Base-by-base conservation (phyloP, 1,140 invertebrate genomes). In the Sycophila sp. region DNA sequence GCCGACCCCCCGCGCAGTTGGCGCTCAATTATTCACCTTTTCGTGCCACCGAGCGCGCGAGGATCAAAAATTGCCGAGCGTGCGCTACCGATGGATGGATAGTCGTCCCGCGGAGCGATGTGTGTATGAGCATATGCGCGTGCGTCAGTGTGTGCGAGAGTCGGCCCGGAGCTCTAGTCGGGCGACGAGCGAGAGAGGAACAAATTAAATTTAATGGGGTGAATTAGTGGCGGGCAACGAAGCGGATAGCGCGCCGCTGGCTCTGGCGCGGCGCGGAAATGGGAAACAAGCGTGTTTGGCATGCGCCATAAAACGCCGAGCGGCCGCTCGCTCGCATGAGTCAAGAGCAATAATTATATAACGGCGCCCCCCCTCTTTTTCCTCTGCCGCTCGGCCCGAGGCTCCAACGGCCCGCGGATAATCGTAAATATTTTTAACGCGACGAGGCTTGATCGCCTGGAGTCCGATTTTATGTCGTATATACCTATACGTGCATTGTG, bases 151-250 rank as follows among this genome's bases (percentile, higher is more conserved):
- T n/a, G n/a, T n/a, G n/a, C n/a, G n/a, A n/a, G n/a, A n/a, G n/a
- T n/a, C n/a, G n/a, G n/a, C n/a, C n/a, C 59, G 49, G 6, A 15
- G 49, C n/a, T n/a, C n/a, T n/a, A n/a, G 32, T 22, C 32, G 55
- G 6, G 49, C 2, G 51, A n/a, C 22, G 36, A 42, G 51, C 66
- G 55, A 24, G 64, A 60, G 28, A 40, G 32, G 45, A 24, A 38
- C 56, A 53, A 69, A 69, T 69, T 69, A 69, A 60, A 53, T 69
- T 63, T 69, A 69, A 69, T 63, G 67, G 67, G 49, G 26, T 38
- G 59, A 69, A 69, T 69, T 62, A 69, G 67, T 34, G 67, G 56
- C 45, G 34, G 32, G 40, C 28, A 60, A 24, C 38, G 63, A 55
- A 45, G 53, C 49, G 64, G 38, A 45, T 30, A 36, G 56, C 55